Evolutionary conservation across 2,888 invertebrate species (phyloP), one percentile per base, ranked within the genome.

Genomic region (Tryphoninae sp.): DNA sequence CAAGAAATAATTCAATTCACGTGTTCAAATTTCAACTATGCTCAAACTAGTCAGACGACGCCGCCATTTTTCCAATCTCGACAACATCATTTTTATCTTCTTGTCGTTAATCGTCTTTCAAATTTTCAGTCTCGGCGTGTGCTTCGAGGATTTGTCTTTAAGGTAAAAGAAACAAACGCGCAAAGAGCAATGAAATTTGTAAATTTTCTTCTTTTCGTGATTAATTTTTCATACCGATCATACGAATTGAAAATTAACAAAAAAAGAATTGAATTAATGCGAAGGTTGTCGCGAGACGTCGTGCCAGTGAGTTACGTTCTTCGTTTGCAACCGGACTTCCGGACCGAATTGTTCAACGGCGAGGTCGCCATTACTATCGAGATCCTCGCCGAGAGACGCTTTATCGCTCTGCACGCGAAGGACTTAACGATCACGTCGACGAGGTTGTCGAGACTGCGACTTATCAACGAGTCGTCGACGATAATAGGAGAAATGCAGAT

Each of bases 341-440:
- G 22, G 23, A 79, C 73, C n/a, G 74, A 67, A 62, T 33, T 69
- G 19, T 79, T 79, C 68, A 68, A 11, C 19, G 79, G 79, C 9
- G 79, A 79, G 19, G 68, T 79, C 23, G 9, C 19, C n/a, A 79
- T 79, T 16, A 42, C 33, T 11, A 68, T 79, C 45, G 26, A 74
- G 16, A 49, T 65, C 6, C 19, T 55, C 16, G 59, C 40, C 42
- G 16, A 19, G 13, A 61, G 64, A 59, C 51, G 19, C 45, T 68
- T 68, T 16, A 53, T 82, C n/a, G 74, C 73, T 23, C 53, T 92
- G 22, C 88, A 92, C 77, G 86, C 88, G 73, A 88, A 90, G 79
- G 85, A 88, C 80, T 86, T 91, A 23, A 86, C 82, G n/a, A 88
- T 92, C 42, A 78, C 67, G 23, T 82, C 86, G 6, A 89, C 88